These are phyloP conservation scores for Camelus bactrianus DNA, from an alignment of 2,113 vertebrate genomes.

Conservation along the genomic window DNA sequence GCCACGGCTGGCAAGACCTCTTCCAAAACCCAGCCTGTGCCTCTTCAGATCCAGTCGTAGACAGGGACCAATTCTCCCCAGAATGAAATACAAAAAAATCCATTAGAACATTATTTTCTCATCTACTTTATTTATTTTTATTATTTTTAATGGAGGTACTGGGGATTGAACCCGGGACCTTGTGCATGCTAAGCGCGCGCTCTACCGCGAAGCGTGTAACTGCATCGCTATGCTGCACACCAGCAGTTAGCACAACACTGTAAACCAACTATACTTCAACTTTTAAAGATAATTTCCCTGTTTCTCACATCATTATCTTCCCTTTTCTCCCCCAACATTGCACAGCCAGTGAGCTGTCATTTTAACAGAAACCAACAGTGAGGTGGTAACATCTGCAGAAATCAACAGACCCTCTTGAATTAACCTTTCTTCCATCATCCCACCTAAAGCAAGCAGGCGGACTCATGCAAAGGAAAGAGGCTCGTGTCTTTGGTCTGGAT, in stretches of 20 bases:
- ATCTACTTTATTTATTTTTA: too few species aligned
- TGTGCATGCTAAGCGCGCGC: too few species aligned
- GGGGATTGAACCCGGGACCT: too few species aligned
- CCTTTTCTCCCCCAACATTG: neutral
- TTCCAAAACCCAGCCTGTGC: neutral
- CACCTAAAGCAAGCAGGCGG: neutral
- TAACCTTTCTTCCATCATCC: neutral
- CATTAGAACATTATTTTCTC: neutral
- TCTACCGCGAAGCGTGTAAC: too few species aligned
- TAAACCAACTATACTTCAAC: too few species aligned
- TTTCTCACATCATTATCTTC: neutral
- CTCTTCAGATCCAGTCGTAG: neutral
- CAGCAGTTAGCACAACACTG: too few species aligned
- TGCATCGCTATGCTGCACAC: too few species aligned
- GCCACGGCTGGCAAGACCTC: neutral
- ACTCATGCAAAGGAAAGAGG: neutral
- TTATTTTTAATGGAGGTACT: too few species aligned
- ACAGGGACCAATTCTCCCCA: neutral
- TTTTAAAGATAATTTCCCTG: neutral
- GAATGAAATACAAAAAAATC: neutral
- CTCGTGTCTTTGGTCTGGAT: neutral
- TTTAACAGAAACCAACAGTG: neutral
- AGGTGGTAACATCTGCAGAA: constrained; percentile 5
- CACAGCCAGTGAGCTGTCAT: neutral
- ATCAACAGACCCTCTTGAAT: neutral